phyloP scores from a whole-genome alignment of 2,888 invertebrate genomes.

The Papilio elwesi region DNA sequence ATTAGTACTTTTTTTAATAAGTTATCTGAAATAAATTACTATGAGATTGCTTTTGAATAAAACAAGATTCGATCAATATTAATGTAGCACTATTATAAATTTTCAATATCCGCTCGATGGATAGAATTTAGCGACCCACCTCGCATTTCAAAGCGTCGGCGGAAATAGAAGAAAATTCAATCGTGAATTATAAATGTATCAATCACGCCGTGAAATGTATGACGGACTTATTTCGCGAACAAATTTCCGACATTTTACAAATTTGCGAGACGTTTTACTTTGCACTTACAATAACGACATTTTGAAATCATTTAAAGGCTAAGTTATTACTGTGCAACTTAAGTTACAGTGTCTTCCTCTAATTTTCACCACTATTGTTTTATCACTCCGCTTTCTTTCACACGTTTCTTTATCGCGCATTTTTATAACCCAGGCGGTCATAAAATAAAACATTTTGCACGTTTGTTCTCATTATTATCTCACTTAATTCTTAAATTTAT shows the following conservation, averaged over 20 bases:
- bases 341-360: too few species aligned
- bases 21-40: conserved; percentile 20
- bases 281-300: background rate
- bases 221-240: conserved; percentile 12
- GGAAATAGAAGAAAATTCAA: conserved; percentile 36
- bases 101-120: conserved; percentile 28
- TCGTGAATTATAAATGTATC: conserved; percentile 31
- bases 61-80: conserved; percentile 19
- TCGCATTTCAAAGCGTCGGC: conserved; percentile 26
- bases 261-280: background rate
- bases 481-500: too few species aligned
- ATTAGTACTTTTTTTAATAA: background rate
- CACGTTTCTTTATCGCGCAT: too few species aligned
- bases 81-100: conserved; percentile 30
- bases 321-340: too few species aligned
- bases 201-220: conserved; percentile 16
- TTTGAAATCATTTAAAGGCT: background rate
- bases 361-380: too few species aligned
- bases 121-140: conserved; percentile 20
- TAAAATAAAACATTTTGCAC: too few species aligned
- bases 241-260: background rate
- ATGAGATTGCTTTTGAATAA: conserved; percentile 13
- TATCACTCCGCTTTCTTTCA: too few species aligned
- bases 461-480: too few species aligned
- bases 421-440: too few species aligned